These are phyloP conservation scores for Myiagra hebetior DNA, from an alignment of 2,113 vertebrate genomes.

Conservation along the genomic window DNA sequence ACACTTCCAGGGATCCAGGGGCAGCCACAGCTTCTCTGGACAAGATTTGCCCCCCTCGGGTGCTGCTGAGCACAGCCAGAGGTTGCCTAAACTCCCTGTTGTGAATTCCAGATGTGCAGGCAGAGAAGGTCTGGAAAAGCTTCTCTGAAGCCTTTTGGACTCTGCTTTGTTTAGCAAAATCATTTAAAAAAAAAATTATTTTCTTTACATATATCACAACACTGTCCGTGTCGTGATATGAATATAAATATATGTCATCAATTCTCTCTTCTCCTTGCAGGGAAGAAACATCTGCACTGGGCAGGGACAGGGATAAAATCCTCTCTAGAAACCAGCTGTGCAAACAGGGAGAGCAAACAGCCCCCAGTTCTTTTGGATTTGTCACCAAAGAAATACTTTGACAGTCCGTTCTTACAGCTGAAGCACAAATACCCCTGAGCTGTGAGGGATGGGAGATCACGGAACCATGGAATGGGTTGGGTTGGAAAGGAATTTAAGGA, in stretches of 20 bases:
- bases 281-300: background rate
- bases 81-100: background rate
- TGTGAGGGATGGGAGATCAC: fast-evolving
- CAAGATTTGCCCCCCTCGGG: background rate
- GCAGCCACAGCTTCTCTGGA: background rate
- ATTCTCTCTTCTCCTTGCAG: background rate
- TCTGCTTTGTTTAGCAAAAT: background rate
- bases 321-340: background rate
- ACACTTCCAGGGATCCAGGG: background rate
- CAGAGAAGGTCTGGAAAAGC: background rate
- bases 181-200: background rate
- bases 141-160: background rate
- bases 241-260: background rate
- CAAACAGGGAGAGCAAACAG: background rate
- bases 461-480: fast-evolving
- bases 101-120: background rate
- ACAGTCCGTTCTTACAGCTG: background rate
- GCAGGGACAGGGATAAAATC: background rate
- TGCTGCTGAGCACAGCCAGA: background rate
- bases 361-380: background rate
- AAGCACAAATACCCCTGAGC: fast-evolving
- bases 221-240: fast-evolving
- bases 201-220: fast-evolving
- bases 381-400: background rate
- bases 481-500: too few species aligned